Evolutionary conservation across 35 echinoderm and acorn worm genomes (phyloP).

Genomic region (Ptychodera flava): DNA sequence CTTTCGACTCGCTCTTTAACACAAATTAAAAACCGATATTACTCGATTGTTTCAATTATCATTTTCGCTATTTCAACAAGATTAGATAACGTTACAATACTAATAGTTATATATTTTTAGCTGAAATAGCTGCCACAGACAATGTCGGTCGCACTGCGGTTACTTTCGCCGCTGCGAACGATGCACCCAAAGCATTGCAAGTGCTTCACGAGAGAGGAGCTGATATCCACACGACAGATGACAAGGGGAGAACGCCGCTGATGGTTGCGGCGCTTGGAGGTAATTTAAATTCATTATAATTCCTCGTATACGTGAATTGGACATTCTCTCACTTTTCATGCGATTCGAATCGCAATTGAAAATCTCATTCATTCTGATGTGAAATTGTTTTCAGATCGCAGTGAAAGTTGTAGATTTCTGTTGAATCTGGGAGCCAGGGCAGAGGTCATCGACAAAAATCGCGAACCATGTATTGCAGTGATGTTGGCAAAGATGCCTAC

Average conservation of each 20-base stretch:
- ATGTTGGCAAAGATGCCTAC: conserved; percentile 92
- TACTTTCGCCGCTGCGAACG: conserved; percentile 77
- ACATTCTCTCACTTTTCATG: too few species aligned
- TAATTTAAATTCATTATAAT: too few species aligned
- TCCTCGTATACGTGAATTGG: too few species aligned
- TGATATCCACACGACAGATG: conserved; percentile 58
- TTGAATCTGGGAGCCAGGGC: conserved; percentile 69
- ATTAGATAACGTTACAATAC: too few species aligned
- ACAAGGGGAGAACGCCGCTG: conserved; percentile 81
- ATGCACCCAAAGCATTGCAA: conserved; percentile 57
- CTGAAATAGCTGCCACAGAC: conserved; percentile 43
- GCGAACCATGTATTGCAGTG: conserved; percentile 53
- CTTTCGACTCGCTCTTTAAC: too few species aligned
- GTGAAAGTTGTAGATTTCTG: conserved; percentile 70
- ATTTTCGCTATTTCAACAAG: too few species aligned
- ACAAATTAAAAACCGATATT: too few species aligned
- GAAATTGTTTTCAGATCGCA: too few species aligned
- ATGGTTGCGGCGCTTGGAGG: conserved; percentile 82
- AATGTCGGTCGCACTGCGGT: conserved; percentile 70
- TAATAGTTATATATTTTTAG: too few species aligned
- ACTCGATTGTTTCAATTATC: too few species aligned
- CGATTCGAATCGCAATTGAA: too few species aligned
- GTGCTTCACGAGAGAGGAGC: conserved; percentile 44
- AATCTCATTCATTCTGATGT: too few species aligned
- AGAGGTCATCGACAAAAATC: conserved; percentile 54